Evolutionary conservation across 2,888 invertebrate species (phyloP).

Genomic region (Rotaria magnacalcarata): DNA sequence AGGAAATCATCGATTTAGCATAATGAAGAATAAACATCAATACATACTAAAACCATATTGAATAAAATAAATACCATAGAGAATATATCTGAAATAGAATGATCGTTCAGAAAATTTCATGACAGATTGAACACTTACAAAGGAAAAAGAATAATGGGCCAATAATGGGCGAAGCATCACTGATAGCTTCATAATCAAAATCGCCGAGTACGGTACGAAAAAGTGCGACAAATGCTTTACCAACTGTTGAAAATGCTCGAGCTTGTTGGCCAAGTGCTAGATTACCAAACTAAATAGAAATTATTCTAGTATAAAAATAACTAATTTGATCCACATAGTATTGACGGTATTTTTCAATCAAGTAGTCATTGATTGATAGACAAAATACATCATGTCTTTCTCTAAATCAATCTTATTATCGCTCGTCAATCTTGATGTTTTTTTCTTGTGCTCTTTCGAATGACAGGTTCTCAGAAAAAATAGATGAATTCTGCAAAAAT

Average conservation of each 20-base stretch:
- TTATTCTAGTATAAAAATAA: too few relatives aligned
- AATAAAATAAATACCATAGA: neutral
- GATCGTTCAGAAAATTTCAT: neutral
- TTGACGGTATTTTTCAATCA: too few relatives aligned
- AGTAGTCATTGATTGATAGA: too few relatives aligned
- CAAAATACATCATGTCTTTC: too few relatives aligned
- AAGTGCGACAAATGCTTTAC: conserved; percentile 4
- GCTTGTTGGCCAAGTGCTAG: neutral
- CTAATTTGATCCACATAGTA: too few relatives aligned
- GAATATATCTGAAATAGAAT: neutral
- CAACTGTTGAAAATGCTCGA: conserved; percentile 20
- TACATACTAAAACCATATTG: neutral
- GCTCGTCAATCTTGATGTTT: too few relatives aligned
- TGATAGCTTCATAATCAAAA: neutral
- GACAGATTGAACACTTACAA: neutral
- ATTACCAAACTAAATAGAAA: conserved; percentile 17
- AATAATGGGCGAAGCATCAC: neutral
- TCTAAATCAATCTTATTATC: too few relatives aligned
- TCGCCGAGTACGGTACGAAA: conserved; percentile 5
- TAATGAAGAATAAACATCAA: neutral
- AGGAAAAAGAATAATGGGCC: neutral
- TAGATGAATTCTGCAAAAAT: too few relatives aligned
- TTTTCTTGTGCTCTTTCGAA: too few relatives aligned
- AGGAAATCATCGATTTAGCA: neutral
- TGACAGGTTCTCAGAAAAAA: too few relatives aligned